Evolutionary conservation across 2,888 invertebrate species (phyloP), one percentile per base, ranked within the genome.

Genomic region (Steromphala cineraria): DNA sequence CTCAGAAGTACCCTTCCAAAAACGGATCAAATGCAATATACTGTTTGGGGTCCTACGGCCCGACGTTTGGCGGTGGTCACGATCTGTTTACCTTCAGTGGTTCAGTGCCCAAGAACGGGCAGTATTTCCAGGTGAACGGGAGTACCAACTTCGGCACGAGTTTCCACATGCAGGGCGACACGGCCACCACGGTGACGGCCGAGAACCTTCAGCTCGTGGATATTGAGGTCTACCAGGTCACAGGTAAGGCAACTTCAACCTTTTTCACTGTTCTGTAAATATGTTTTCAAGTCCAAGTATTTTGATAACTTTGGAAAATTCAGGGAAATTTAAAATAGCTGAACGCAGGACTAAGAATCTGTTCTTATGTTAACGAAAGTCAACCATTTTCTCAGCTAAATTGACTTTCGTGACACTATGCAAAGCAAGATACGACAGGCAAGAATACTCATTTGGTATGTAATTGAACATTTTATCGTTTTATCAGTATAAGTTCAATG

Each of bases 221-320:
- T 10, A 67, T 87, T n/a, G 86, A 86, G 75, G 86, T 87, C 0
- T 87, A 86, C 76, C 28, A 67, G 40, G 84, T 87, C 2, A 76
- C 80, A 76, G 84, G 87, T 87, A 82, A n/a, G 62, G 0, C 24
- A 21, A 13, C 10, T 36, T 36, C 2, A 36, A 36, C 36, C 36
- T 36, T 36, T 7, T 36, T 4, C 2, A 4, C 36, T 7, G 7
- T 36, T 36, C 36, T 7, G 36, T 36, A 2, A 2, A n/a, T n/a
- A 4, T 36, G 2, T 36, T 36, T 36, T 36, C 36, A 36, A 36
- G 36, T 36, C 7, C 7, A 36, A 36, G 36, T 36, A 36, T 36
- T 36, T 7, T 2, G 2, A 36, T 4, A 36, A 7, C 7, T 36
- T 36, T 36, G 36, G 36, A 36, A 36, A 36, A 4, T 36, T 36